Evolutionary conservation across 2,113 vertebrate species (phyloP).

Genomic region (Ariopsis seemanni): DNA sequence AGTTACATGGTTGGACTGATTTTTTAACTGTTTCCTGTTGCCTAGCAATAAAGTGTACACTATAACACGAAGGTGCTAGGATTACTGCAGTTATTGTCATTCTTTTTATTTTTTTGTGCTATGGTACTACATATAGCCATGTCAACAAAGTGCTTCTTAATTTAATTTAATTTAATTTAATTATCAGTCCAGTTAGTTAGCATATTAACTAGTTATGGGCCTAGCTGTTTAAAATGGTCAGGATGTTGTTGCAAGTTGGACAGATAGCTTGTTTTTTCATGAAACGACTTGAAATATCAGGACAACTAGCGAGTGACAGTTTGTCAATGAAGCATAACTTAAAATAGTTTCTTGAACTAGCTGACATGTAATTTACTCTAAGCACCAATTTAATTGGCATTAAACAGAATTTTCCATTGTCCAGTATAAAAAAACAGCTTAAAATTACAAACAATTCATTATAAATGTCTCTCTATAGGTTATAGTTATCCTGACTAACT

Average conservation of each 20-base stretch:
- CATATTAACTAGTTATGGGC: not conserved
- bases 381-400: not conserved
- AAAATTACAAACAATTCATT: too few species aligned
- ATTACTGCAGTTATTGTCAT: not conserved
- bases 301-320: not conserved
- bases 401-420: not conserved
- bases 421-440: too few species aligned
- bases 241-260: not conserved
- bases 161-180: not conserved
- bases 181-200: not conserved
- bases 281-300: not conserved
- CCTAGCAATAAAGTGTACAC: not conserved
- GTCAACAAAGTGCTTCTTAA: not conserved
- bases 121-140: not conserved
- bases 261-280: not conserved
- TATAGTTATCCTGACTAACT: not conserved
- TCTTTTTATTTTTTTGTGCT: not conserved
- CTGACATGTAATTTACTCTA: not conserved
- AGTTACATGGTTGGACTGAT: not conserved
- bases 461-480: too few species aligned
- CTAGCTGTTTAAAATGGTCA: not conserved
- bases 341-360: not conserved
- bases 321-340: not conserved
- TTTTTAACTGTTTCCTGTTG: not conserved
- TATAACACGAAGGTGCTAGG: not conserved